These are phyloP conservation scores for Egretta garzetta DNA, from an alignment of 2,113 vertebrate genomes.

Conservation along the genomic window DNA sequence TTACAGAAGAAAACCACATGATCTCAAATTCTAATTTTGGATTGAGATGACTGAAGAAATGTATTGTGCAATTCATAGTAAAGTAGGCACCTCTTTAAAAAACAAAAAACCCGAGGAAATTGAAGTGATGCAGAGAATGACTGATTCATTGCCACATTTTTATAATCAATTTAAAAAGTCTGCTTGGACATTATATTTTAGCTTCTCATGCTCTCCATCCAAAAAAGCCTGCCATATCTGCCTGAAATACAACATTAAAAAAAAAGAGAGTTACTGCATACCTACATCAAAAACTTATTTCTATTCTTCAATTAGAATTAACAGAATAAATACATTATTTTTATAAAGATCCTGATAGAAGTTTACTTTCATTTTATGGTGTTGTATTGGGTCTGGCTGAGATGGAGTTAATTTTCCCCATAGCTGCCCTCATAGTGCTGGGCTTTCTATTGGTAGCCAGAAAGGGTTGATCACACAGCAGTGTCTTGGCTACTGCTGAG, in stretches of 20 bases:
- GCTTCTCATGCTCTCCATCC: background rate
- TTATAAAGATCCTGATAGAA: background rate
- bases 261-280: background rate
- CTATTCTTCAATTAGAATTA: background rate
- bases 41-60: background rate
- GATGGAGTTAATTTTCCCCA: too few relatives aligned
- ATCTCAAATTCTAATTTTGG: background rate
- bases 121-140: background rate
- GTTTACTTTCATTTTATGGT: background rate
- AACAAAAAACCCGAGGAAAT: background rate
- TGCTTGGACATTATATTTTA: background rate
- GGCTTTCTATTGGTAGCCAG: too few relatives aligned
- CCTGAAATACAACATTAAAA: background rate
- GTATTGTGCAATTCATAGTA: background rate
- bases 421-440: too few relatives aligned
- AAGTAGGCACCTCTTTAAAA: background rate
- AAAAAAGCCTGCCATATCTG: background rate
- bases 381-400: too few relatives aligned
- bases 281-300: background rate
- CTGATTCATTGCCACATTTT: background rate
- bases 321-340: background rate
- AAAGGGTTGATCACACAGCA: too few relatives aligned
- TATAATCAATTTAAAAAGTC: background rate
- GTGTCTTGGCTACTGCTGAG: too few relatives aligned
- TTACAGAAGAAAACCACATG: background rate